Evolutionary conservation across 2,797 vertebrate genomes (phyloP).

Genomic region (Arnoldichthys spilopterus): DNA sequence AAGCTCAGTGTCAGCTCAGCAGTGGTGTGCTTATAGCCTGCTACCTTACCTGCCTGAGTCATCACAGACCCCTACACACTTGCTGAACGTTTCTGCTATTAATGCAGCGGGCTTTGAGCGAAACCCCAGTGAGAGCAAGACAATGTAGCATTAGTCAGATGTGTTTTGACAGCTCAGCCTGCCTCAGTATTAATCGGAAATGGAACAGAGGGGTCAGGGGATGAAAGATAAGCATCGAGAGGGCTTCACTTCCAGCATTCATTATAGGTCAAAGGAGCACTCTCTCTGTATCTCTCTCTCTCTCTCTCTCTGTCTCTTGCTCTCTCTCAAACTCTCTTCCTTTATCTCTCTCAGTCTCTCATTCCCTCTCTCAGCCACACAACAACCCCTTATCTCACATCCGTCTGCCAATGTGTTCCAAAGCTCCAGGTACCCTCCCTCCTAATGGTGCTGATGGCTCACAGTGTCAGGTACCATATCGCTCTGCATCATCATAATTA

Average conservation of each 20-base stretch:
- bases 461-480: conserved; percentile 47
- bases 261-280: conserved; percentile 42
- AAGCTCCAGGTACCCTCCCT: conserved; percentile 48
- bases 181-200: conserved; percentile 67
- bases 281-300: conserved; percentile 1
- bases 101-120: conserved; percentile 4
- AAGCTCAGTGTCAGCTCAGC: not conserved
- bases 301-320: conserved; percentile 29
- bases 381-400: conserved; percentile 54
- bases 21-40: not conserved
- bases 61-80: not conserved
- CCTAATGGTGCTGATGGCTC: conserved; percentile 56
- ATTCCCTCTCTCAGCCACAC: conserved; percentile 1
- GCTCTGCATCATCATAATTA: conserved; percentile 63
- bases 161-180: conserved; percentile 66
- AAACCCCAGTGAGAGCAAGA: not conserved
- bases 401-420: conserved; percentile 56
- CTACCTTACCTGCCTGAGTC: conserved; percentile 17
- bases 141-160: conserved; percentile 53
- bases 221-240: conserved; percentile 41
- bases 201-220: conserved; percentile 42
- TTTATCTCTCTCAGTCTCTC: conserved; percentile 1
- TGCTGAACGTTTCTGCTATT: conserved; percentile 1
- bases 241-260: conserved; percentile 36
- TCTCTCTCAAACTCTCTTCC: conserved; percentile 13